Conservation (phyloP, 2,888 invertebrate genomes). For the Thereva unica region DNA sequence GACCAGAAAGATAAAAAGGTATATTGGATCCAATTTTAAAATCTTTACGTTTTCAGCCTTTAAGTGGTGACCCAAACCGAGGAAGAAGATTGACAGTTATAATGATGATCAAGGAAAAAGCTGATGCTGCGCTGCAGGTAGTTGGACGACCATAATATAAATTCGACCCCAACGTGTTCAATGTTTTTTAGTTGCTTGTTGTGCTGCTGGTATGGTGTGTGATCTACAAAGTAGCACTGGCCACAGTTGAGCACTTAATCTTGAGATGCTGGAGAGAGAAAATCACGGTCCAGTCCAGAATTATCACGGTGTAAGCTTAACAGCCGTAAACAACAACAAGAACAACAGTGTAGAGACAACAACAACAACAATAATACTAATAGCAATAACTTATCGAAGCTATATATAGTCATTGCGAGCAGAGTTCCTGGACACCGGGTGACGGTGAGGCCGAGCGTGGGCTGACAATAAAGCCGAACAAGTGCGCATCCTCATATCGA, state of each 20-base stretch:
- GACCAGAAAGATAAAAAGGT: no score
- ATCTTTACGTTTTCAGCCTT: no score
- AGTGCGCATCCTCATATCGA: conserved; percentile 39
- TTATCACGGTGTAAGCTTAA: conserved; percentile 30
- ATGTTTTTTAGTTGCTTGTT: conserved; percentile 5
- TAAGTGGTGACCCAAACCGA: no score
- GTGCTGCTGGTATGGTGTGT: conserved; percentile 9
- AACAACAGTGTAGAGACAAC: conserved; percentile 13
- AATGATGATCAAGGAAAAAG: conserved; percentile 22
- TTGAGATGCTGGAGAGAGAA: conserved; percentile 1
- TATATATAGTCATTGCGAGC: conserved; percentile 27
- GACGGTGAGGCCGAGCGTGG: conserved; percentile 28
- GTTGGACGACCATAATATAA: no score
- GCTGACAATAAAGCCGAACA: conserved; percentile 41
- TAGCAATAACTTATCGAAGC: conserved; percentile 28
- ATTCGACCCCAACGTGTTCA: no score
- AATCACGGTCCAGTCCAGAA: conserved; percentile 4
- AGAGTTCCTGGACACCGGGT: conserved; percentile 3
- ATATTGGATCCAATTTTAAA: no score
- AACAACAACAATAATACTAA: conserved; percentile 31
- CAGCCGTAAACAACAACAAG: conserved; percentile 8
- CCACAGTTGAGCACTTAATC: conserved; percentile 21
- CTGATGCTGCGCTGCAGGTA: neutral
- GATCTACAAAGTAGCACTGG: conserved; percentile 15
- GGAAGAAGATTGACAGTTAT: conserved; percentile 20